phyloP scores from a whole-genome alignment of 2,888 invertebrate species.

The Griposia aprilina region DNA sequence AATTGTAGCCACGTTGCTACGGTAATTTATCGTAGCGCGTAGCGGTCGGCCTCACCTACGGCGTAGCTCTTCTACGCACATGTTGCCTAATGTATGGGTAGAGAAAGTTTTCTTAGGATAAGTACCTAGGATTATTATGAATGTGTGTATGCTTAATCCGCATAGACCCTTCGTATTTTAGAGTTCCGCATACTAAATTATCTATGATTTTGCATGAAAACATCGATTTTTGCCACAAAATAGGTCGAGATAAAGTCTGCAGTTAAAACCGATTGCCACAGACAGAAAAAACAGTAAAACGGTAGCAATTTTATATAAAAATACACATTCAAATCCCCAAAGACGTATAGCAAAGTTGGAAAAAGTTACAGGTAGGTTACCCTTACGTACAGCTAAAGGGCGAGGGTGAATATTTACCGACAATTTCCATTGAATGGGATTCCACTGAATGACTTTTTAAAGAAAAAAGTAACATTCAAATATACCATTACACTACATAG shows the following conservation, averaged over 20 bases:
- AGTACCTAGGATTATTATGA: slow-evolving; percentile 52
- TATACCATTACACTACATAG: slow-evolving; percentile 28
- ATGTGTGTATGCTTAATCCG: slow-evolving; percentile 50
- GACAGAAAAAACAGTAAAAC: slow-evolving; percentile 7
- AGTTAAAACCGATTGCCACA: background rate
- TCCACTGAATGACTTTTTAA: slow-evolving; percentile 51
- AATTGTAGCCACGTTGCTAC: slow-evolving; percentile 62
- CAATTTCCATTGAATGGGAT: slow-evolving; percentile 53
- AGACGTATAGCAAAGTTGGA: slow-evolving; percentile 36
- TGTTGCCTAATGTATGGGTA: slow-evolving; percentile 65
- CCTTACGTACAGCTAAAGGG: slow-evolving; percentile 39
- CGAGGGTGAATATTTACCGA: slow-evolving; percentile 66
- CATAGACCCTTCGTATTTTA: slow-evolving; percentile 23
- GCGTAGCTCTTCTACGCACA: slow-evolving; percentile 68
- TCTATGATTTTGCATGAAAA: background rate
- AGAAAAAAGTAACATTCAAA: slow-evolving; percentile 50
- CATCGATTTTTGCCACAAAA: background rate
- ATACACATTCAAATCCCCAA: slow-evolving; percentile 43
- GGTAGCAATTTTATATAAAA: slow-evolving; percentile 26
- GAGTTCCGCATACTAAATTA: slow-evolving; percentile 11
- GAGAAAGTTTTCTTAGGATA: slow-evolving; percentile 68
- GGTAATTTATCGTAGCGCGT: slow-evolving; percentile 63
- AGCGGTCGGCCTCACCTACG: slow-evolving; percentile 65
- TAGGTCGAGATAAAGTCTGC: background rate
- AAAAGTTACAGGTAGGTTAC: slow-evolving; percentile 55